Evolutionary conservation across 1,140 invertebrate genomes (phyloP).

Genomic region (Lordiphosa clarofinis): DNA sequence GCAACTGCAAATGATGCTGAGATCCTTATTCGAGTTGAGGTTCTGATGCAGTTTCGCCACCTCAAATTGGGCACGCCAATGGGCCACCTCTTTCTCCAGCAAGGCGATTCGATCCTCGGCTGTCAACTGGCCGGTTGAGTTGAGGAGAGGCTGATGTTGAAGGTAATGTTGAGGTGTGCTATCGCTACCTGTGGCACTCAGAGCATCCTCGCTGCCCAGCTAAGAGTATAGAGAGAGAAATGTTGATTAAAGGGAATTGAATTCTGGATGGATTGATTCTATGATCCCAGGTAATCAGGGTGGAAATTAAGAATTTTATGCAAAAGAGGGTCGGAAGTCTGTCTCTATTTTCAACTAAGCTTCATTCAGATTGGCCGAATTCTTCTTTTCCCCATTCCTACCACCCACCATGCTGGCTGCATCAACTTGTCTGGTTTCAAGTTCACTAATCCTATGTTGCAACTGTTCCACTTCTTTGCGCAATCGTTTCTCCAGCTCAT

Average conservation of each 20-base stretch:
- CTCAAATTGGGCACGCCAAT: constrained; percentile 83
- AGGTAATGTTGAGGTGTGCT: constrained; percentile 65
- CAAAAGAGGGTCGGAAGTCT: no score
- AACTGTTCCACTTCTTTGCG: constrained; percentile 80
- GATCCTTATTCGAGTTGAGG: constrained; percentile 52
- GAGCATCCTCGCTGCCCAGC: constrained; percentile 83
- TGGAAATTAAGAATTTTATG: no score
- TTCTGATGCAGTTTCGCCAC: constrained; percentile 81
- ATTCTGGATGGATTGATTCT: no score
- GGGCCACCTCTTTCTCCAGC: constrained; percentile 82
- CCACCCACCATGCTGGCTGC: constrained; percentile 69
- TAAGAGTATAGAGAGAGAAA: constrained; percentile 39
- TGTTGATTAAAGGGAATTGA: no score
- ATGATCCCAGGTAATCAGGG: no score
- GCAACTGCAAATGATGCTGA: constrained; percentile 56
- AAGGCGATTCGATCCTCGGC: constrained; percentile 64
- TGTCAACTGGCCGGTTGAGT: constrained; percentile 21
- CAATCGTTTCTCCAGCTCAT: constrained; percentile 81
- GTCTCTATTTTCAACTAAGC: no score
- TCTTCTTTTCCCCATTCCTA: background rate
- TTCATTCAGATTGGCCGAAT: no score
- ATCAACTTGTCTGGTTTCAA: constrained; percentile 77
- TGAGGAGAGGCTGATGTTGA: constrained; percentile 22
- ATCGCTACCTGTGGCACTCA: constrained; percentile 80
- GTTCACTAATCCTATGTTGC: constrained; percentile 80